phyloP scores from a whole-genome alignment of 2,888 invertebrate genomes.

The Ligdia adustata region DNA sequence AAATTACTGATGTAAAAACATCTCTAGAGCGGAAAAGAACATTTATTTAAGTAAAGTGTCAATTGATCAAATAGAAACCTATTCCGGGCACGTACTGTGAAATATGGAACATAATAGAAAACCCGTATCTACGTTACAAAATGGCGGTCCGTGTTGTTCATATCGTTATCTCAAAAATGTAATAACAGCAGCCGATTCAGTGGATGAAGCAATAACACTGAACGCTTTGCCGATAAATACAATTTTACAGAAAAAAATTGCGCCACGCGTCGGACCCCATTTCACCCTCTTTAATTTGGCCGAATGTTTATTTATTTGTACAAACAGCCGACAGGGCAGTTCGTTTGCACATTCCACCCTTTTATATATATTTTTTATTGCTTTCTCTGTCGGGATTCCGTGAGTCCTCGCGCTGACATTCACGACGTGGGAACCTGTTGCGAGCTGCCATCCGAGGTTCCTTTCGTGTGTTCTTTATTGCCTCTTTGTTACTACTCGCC shows the following conservation, averaged over 20 bases:
- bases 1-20: no score
- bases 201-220: constrained; percentile 48
- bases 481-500: constrained; percentile 29
- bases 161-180: constrained; percentile 33
- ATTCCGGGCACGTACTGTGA: constrained; percentile 22
- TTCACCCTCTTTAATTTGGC: constrained; percentile 69
- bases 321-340: constrained; percentile 62
- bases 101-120: constrained; percentile 26
- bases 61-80: constrained; percentile 17
- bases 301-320: constrained; percentile 72
- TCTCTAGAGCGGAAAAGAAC: no score
- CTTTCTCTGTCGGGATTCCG: constrained; percentile 37
- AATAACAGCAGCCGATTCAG: constrained; percentile 31
- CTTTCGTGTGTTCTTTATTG: constrained; percentile 36
- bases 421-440: constrained; percentile 41
- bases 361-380: constrained; percentile 48
- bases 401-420: constrained; percentile 29
- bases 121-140: constrained; percentile 20
- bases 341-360: constrained; percentile 66
- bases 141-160: constrained; percentile 20
- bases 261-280: constrained; percentile 44
- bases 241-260: constrained; percentile 47
- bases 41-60: no score
- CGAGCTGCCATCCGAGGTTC: constrained; percentile 26
- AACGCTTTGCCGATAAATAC: constrained; percentile 47